A percentile compares a stretch with the other conserved stretches of the same genome.
Evolutionary conservation across 2,113 vertebrate species (phyloP).

Genomic region (Pygathrix nemaeus): DNA sequence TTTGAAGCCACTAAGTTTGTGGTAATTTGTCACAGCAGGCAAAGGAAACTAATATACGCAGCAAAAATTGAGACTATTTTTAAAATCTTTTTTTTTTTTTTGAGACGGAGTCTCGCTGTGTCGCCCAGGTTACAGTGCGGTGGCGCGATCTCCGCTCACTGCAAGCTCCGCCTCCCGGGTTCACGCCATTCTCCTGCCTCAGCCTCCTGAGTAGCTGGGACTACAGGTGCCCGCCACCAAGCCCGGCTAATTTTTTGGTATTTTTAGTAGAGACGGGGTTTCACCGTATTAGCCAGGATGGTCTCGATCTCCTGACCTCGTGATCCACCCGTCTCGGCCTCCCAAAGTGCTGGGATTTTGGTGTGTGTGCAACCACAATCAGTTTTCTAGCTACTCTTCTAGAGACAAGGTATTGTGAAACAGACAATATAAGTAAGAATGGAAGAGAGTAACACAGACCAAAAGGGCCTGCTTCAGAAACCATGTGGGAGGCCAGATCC

Average conservation of each 20-base stretch:
- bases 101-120: too few species aligned
- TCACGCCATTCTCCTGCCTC: too few species aligned
- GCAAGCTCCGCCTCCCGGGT: too few species aligned
- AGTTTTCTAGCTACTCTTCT: neutral
- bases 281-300: too few species aligned
- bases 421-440: neutral
- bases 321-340: too few species aligned
- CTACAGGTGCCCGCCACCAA: fast-evolving
- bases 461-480: neutral
- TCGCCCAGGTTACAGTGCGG: too few species aligned
- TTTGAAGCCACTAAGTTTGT: neutral
- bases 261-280: too few species aligned
- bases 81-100: neutral
- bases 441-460: neutral
- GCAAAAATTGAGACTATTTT: neutral
- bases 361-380: too few species aligned
- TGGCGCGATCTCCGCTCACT: too few species aligned
- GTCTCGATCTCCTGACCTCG: too few species aligned
- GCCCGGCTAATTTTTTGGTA: too few species aligned
- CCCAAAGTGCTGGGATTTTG: neutral
- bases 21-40: neutral
- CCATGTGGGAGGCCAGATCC: neutral
- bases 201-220: too few species aligned
- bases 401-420: neutral
- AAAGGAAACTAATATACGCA: neutral